These are phyloP conservation scores for Salminus brasiliensis DNA, from an alignment of 2,113 vertebrate species.

Conservation along the genomic window DNA sequence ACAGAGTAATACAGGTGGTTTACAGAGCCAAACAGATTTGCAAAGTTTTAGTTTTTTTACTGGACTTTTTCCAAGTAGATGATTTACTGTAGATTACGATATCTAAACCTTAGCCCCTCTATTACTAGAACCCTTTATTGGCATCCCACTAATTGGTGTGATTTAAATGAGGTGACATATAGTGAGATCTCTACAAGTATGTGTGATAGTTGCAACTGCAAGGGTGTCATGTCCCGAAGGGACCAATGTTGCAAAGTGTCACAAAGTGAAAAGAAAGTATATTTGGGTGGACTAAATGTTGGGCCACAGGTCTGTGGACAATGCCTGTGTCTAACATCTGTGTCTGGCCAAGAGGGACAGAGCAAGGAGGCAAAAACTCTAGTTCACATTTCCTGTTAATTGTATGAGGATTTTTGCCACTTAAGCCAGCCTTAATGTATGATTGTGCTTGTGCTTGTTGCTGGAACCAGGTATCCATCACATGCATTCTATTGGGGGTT, in stretches of 20 bases:
- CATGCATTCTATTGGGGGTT: no score
- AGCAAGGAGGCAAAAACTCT: no score
- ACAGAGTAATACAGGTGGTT: neutral
- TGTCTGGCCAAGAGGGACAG: neutral
- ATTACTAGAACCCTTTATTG: neutral
- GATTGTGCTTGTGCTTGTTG: no score
- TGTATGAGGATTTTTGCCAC: no score
- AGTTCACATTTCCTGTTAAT: no score
- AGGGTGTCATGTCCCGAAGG: neutral
- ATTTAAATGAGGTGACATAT: neutral
- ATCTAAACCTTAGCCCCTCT: neutral
- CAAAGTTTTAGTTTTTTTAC: neutral
- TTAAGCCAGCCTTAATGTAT: no score
- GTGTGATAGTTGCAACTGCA: no score
- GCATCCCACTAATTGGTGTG: neutral
- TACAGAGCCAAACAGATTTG: neutral
- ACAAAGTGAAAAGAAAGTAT: neutral
- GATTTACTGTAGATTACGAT: neutral
- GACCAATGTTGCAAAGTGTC: slow-evolving; percentile 5
- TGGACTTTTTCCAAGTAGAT: neutral
- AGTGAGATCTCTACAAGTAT: neutral
- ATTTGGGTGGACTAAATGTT: neutral
- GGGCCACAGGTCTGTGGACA: neutral
- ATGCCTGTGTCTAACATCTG: neutral
- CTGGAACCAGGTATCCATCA: no score